Evolutionary conservation across 2,113 vertebrate genomes (phyloP).

Genomic region (Pteropus alecto): DNA sequence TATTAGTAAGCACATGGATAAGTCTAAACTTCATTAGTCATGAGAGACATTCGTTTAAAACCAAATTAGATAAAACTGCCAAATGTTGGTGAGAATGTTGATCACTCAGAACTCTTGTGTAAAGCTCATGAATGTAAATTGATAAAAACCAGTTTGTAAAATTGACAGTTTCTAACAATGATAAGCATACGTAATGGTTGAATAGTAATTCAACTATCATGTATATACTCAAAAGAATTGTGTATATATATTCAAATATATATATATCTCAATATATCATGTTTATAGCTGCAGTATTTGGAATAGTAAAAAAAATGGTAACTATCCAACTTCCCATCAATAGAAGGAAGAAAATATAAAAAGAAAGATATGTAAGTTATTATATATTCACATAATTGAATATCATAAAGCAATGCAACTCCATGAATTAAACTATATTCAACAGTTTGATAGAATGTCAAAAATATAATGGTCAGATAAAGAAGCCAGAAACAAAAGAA

Average conservation of each 20-base stretch:
- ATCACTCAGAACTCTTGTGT: neutral
- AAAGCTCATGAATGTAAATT: neutral
- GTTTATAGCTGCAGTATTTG: neutral
- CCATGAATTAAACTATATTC: neutral
- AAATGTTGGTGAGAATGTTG: neutral
- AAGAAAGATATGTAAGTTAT: neutral
- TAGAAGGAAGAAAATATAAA: neutral
- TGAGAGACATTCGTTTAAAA: neutral
- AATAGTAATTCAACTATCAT: neutral
- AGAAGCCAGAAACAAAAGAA: neutral
- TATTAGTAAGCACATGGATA: neutral
- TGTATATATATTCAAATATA: neutral
- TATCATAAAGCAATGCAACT: neutral
- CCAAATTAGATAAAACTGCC: neutral
- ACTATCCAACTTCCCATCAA: neutral
- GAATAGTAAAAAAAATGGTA: neutral
- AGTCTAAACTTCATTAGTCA: neutral
- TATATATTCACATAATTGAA: neutral
- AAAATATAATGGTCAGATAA: neutral
- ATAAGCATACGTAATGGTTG: neutral
- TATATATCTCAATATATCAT: neutral
- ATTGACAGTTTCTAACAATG: neutral
- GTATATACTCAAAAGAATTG: neutral
- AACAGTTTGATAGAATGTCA: neutral
- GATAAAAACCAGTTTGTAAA: neutral